Conservation (phyloP, 2,113 vertebrate genomes). For the Oncorhynchus keta region DNA sequence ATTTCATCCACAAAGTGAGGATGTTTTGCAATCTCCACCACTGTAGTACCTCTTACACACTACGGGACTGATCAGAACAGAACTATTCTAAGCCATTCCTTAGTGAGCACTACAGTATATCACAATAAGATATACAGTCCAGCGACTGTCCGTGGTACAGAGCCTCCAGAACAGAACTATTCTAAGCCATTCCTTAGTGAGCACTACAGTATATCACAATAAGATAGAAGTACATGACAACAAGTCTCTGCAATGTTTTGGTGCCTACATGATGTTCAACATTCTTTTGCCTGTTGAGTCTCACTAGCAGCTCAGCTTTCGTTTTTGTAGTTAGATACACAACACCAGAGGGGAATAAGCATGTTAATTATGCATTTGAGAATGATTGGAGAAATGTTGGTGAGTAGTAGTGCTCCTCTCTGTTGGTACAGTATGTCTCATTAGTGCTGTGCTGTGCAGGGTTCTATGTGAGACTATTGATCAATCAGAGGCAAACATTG, state of each 20-base stretch:
- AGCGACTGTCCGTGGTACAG: too few relatives aligned
- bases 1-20: conserved; percentile 2
- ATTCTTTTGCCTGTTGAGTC: conserved; percentile 46
- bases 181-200: not conserved
- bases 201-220: not conserved
- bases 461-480: conserved; percentile 42
- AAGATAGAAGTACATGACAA: not conserved
- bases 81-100: too few relatives aligned
- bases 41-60: too few relatives aligned
- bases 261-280: conserved; percentile 47
- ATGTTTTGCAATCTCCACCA: not conserved
- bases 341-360: conserved; percentile 49
- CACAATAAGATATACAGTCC: not conserved
- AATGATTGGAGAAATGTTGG: conserved; percentile 62
- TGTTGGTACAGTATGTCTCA: conserved; percentile 60
- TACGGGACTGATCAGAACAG: too few relatives aligned
- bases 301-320: conserved; percentile 33
- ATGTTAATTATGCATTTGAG: conserved; percentile 63
- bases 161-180: too few relatives aligned
- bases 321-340: conserved; percentile 37
- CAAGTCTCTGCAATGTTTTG: conserved; percentile 32
- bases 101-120: too few relatives aligned
- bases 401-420: conserved; percentile 53
- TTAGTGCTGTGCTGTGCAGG: conserved; percentile 52
- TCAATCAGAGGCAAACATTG: conserved; percentile 25